A percentile compares a stretch with the other conserved stretches of the same genome.
phyloP scores from a whole-genome alignment of 2,113 vertebrate genomes.

The Todiramphus chloris region DNA sequence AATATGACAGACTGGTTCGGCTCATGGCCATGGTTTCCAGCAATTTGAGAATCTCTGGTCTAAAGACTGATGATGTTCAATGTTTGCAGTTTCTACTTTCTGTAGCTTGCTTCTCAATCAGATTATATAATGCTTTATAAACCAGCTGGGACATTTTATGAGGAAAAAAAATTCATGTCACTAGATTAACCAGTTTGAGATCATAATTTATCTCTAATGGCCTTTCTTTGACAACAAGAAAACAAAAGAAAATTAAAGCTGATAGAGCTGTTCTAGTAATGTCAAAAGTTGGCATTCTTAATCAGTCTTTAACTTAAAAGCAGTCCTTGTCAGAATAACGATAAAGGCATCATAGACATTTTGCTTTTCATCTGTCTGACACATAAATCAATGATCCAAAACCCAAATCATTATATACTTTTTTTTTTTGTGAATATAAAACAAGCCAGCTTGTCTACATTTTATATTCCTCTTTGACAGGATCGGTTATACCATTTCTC shows the following conservation, averaged over 20 bases:
- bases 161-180: not conserved
- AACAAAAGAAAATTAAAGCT: slow-evolving; percentile 64
- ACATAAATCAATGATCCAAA: slow-evolving; percentile 72
- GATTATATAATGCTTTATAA: not conserved
- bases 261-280: slow-evolving; percentile 63
- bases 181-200: slow-evolving; percentile 65
- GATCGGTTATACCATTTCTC: slow-evolving; percentile 40
- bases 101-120: not conserved
- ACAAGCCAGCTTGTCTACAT: slow-evolving; percentile 1
- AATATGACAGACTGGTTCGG: accelerated
- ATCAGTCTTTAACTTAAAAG: slow-evolving; percentile 75
- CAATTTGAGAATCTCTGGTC: not conserved
- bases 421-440: slow-evolving; percentile 53
- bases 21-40: not conserved
- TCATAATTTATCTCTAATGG: slow-evolving; percentile 55
- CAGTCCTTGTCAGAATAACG: slow-evolving; percentile 70
- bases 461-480: slow-evolving; percentile 17
- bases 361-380: slow-evolving; percentile 76
- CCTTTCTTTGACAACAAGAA: slow-evolving; percentile 59
- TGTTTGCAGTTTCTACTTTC: not conserved
- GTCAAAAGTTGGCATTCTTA: slow-evolving; percentile 71
- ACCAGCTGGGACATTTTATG: slow-evolving; percentile 27
- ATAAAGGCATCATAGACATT: slow-evolving; percentile 72
- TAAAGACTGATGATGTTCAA: accelerated
- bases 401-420: slow-evolving; percentile 51